phyloP scores from a whole-genome alignment of 2,113 vertebrate genomes.

The Brachyhypopomus occidentalis region DNA sequence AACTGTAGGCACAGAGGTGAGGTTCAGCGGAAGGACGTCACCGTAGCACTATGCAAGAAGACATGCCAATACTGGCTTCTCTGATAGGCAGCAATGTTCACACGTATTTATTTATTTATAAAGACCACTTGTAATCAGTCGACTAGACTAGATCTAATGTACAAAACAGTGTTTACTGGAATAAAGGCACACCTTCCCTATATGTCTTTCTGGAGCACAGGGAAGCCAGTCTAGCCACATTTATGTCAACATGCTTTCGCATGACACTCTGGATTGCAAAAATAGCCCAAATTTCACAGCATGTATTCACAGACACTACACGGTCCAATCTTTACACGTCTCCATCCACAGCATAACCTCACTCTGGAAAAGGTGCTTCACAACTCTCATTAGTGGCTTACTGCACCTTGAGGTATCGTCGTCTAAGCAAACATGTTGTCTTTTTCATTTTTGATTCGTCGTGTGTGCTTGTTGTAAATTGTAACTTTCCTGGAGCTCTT shows the following conservation, averaged over 20 bases:
- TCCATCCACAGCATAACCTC: neutral
- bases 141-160: neutral
- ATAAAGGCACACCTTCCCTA: neutral
- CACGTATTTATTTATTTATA: neutral
- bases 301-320: neutral
- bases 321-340: neutral
- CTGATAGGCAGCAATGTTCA: neutral
- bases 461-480: neutral
- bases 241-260: neutral
- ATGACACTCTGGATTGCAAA: neutral
- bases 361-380: neutral
- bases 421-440: neutral
- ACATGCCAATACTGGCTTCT: neutral
- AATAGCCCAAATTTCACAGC: neutral
- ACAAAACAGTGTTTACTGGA: neutral
- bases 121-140: neutral
- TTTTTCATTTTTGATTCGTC: neutral
- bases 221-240: neutral
- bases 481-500: neutral
- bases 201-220: neutral
- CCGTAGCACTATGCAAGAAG: neutral
- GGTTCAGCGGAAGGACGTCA: neutral
- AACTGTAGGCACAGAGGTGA: neutral
- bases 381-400: neutral
- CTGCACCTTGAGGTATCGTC: neutral